Conservation (phyloP, 2,888 invertebrate genomes). For the Petrolisthes cinctipes region DNA sequence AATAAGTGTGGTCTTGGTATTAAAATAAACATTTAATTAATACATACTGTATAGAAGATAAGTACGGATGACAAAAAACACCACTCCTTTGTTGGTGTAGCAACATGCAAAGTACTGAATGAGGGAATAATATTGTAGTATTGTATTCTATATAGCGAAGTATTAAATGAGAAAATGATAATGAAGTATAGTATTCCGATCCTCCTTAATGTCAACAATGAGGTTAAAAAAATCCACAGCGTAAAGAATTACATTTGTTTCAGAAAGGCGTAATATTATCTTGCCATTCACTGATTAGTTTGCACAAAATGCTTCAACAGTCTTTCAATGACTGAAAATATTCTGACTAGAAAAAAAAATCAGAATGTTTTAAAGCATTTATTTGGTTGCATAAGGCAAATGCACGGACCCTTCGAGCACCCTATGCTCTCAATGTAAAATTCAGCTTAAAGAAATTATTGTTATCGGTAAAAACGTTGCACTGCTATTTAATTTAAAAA, state of each 20-base stretch:
- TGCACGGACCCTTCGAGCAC: not conserved
- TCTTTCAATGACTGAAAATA: not conserved
- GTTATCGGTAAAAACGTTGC: not conserved
- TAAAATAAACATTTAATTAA: too few relatives aligned
- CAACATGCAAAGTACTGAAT: too few relatives aligned
- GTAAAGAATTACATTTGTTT: not conserved
- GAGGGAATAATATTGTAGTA: too few relatives aligned
- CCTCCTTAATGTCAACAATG: not conserved
- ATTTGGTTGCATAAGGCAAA: conserved; percentile 12
- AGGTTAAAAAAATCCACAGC: not conserved
- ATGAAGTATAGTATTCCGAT: not conserved
- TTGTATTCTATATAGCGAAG: not conserved
- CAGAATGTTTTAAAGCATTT: not conserved
- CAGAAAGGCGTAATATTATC: not conserved
- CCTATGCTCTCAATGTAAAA: conserved; percentile 8
- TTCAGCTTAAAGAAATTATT: conserved; percentile 1
- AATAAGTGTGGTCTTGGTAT: too few relatives aligned
- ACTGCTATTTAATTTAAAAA: not conserved
- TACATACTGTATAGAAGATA: too few relatives aligned
- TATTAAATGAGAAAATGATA: not conserved
- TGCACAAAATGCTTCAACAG: not conserved
- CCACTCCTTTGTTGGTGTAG: too few relatives aligned
- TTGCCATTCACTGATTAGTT: not conserved
- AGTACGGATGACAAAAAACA: too few relatives aligned
- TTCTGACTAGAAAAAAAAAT: not conserved